Evolutionary conservation across 2,888 invertebrate species (phyloP).

Genomic region (Hoplodrina ambigua): DNA sequence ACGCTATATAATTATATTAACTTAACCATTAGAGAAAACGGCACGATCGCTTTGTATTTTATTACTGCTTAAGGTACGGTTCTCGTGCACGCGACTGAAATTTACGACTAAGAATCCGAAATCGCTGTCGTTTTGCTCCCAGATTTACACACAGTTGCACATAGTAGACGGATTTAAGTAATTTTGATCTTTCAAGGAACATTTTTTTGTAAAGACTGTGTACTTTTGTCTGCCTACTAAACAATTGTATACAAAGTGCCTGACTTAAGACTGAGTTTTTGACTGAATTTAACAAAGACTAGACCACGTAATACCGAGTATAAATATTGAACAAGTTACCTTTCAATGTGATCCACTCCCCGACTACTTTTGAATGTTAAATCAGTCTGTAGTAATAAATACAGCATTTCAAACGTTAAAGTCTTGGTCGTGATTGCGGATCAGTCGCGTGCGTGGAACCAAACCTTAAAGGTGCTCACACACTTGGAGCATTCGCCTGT

Average conservation of each 20-base stretch:
- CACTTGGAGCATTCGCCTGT: too few relatives aligned
- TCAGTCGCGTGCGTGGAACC: slow-evolving; percentile 44
- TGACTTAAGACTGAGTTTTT: slow-evolving; percentile 48
- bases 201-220: background rate
- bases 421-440: slow-evolving; percentile 1
- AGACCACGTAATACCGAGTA: slow-evolving; percentile 8
- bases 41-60: slow-evolving; percentile 63
- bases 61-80: slow-evolving; percentile 54
- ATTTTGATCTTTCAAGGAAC: background rate
- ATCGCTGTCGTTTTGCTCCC: background rate
- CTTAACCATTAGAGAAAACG: slow-evolving; percentile 42
- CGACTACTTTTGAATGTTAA: slow-evolving; percentile 7
- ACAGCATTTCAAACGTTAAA: slow-evolving; percentile 2
- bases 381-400: slow-evolving; percentile 23
- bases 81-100: slow-evolving; percentile 39
- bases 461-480: slow-evolving; percentile 1
- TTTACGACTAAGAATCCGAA: background rate
- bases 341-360: slow-evolving; percentile 39
- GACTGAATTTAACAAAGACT: slow-evolving; percentile 30
- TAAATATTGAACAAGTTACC: slow-evolving; percentile 32
- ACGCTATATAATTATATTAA: slow-evolving; percentile 49
- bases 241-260: slow-evolving; percentile 40
- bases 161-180: slow-evolving; percentile 5
- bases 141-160: slow-evolving; percentile 11
- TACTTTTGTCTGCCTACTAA: slow-evolving; percentile 9